Evolutionary conservation across 1,140 invertebrate genomes (phyloP), one percentile per base, ranked within the genome.

Genomic region (Sitobion miscanthi): DNA sequence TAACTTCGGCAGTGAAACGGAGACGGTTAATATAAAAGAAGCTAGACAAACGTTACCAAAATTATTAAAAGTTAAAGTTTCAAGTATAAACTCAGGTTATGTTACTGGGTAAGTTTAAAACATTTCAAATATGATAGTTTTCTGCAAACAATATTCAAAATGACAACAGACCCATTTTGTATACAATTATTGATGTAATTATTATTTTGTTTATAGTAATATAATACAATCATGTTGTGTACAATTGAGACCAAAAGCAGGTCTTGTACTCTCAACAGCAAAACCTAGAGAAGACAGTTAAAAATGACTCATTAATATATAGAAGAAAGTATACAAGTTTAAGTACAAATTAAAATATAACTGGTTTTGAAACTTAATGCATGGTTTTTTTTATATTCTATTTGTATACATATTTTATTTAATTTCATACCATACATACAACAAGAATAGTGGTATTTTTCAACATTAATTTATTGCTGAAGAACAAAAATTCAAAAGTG

Each of bases 1-100:
- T 11, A 94, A 94, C 77, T 91, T 94, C 17, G 94, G 94, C n/a
- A 93, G 93, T 83, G 88, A 93, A n/a, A 0, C 69, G 0, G 91
- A 91, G 54, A 45, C 7, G 35, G 35, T 85, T 25, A 83, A 94
- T 49, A 85, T 94, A 38, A 42, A 77, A 69, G 35, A 25, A 21
- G n/a, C 38, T 54, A 52, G 94, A 42, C 49, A 38, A 49, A 90
- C 94, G 1, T 83, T 94, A 52, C 94, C 94, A 20, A 45, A 14
- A 17, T 49, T 25, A 23, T 21, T 88, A 9, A 93, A 93, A 52
- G 91, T 93, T 17, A 93, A 88, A 87, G 30, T 89, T 42, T 88
- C 93, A 9, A 88, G 93, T n/a, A 49, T 88, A 5, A 93, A 87
- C 23, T 93, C 93, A n/a, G 62, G 86, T n/a, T 62, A 86, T 25